A percentile compares a stretch with the other conserved stretches of the same genome.
Conservation (phyloP, 2,113 vertebrate species). For the Labeo catla region DNA sequence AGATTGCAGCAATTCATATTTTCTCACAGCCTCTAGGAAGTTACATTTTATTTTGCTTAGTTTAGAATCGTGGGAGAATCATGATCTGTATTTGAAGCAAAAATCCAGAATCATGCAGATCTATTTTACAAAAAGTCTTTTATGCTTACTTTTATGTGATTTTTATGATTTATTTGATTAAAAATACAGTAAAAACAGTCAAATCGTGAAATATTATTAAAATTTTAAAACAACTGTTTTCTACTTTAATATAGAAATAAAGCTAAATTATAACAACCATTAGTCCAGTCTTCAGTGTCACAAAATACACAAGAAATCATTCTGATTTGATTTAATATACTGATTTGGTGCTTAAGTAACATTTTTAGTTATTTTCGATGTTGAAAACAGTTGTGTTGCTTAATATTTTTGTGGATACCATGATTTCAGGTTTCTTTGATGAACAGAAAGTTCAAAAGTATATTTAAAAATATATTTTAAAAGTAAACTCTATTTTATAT, state of each 20-base stretch:
- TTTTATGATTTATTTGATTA: not conserved
- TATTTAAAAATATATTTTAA: not conserved
- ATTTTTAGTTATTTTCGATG: not conserved
- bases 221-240: not conserved
- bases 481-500: not conserved
- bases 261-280: no score
- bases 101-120: no score
- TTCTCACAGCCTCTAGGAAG: no score
- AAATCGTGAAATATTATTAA: not conserved
- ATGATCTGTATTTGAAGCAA: no score
- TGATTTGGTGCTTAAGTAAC: not conserved
- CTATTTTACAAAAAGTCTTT: not conserved
- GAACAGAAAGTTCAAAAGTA: not conserved
- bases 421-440: not conserved
- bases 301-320: not conserved
- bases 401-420: not conserved
- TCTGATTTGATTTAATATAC: not conserved
- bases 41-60: no score
- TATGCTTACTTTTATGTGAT: not conserved
- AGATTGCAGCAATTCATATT: no score
- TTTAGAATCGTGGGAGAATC: no score
- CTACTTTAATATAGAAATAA: not conserved
- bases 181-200: not conserved
- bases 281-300: no score
- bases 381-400: not conserved